Evolutionary conservation across 2,797 vertebrate species (phyloP), one percentile per base, ranked within the genome.

Genomic region (Onychomys torridus): DNA sequence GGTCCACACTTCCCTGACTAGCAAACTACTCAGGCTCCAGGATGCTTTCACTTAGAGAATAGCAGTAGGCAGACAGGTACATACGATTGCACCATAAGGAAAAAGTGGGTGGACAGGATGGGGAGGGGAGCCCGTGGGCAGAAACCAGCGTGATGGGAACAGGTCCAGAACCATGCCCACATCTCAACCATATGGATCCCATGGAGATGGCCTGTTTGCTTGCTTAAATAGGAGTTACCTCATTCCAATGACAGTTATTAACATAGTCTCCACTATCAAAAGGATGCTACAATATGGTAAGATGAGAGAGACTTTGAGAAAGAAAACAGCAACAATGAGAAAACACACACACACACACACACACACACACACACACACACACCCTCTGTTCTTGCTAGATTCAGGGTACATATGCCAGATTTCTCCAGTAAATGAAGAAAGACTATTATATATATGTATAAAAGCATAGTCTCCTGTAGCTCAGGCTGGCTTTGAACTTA

Each of bases 11-110:
- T 65, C 14, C 10, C 32, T 19, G 12, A 55, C 1, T 40, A 40
- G 49, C 61, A n/a, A 10, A 23, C 6, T 59, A 2, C 65, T 7
- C 17, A 25, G 82, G 49, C 32, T 10, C n/a, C 1, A 7, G 4
- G 25, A 19, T 0, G 0, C 0, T 0, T 29, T 43, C 2, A 3
- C 11, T 27, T 21, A 23, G 59, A 92, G 86, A 75, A 34, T 12
- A 21, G 40, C 16, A 32, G 69, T 34, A 69, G 81, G 90, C 92
- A 96, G 96, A 43, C 34, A 86, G 73, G 67, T 75, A 63, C 2
- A 0, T 27, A 29, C 1, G 73, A 85, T 1, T 8, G 84, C 10
- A 19, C 83, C 61, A 90, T 57, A 63, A 93, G 87, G 90, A 29
- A 11, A 75, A 87, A 34, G 89, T 43, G 86, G 79, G 81, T 11